Evolutionary conservation across 2,888 invertebrate species (phyloP), one percentile per base, ranked within the genome.

Genomic region (Clanis bilineata): DNA sequence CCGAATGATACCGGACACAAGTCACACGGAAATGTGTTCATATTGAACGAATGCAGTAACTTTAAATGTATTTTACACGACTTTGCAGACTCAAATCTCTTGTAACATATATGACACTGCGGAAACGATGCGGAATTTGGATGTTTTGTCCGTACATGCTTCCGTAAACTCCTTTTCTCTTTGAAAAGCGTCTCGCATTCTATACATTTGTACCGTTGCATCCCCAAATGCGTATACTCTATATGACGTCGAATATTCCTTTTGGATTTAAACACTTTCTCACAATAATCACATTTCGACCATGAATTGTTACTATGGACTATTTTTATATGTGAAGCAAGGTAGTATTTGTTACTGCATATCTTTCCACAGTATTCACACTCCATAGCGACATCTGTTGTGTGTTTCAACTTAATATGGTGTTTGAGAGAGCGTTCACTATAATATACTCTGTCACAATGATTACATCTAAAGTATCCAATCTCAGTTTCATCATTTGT

Each of bases 51-150:
- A 63, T 90, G 90, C 0, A 88, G 18, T 0, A 88, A 60, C 54
- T 90, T 89, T 0, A 90, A 55, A 64, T 90, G 90, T 47, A 87
- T 86, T 39, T 88, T 89, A 41, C 90, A 89, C 0, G 90, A 87
- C 60, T 89, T 89, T 0, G 90, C 90, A 0, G 90, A 90, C 60
- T 90, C 90, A 38, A 90, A 90, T 1, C 87, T 68, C 57, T 87
- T 88, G 0, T 81, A 66, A 59, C 90, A 90, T 0, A 90, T 82
- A 51, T 89, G 88, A 45, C 90, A 90, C 56, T 88, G 86, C 0
- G 90, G 88, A 15, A 90, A 90, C 0, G 72, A 61, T 0, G 77
- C 65, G 0, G 90, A 90, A 39, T 89, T 72, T 0, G 88, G 82
- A 62, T 90, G 90, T 59, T 89, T 90, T 0, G 82, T 79, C 0